phyloP scores from a whole-genome alignment of 2,888 invertebrate species.

The Troides aeacus region DNA sequence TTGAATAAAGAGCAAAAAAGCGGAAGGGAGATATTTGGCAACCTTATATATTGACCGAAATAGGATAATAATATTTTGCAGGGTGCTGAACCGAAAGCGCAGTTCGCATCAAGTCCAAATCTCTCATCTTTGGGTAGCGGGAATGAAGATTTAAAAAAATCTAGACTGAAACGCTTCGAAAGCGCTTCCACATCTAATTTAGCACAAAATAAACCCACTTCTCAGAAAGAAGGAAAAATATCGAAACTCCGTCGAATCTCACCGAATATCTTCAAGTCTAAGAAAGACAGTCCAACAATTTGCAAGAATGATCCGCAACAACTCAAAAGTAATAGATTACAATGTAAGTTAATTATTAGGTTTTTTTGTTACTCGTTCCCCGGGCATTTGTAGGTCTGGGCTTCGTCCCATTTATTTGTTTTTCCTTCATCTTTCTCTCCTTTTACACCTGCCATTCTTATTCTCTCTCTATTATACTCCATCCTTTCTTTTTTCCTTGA shows the following conservation, averaged over 20 bases:
- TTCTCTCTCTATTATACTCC: too few relatives aligned
- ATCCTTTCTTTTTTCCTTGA: too few relatives aligned
- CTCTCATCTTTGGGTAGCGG: constrained; percentile 47
- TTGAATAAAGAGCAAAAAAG: too few relatives aligned
- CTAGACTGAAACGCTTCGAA: constrained; percentile 51
- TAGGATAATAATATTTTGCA: constrained; percentile 38
- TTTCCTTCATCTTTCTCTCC: too few relatives aligned
- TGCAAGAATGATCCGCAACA: constrained; percentile 41
- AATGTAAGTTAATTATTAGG: constrained; percentile 45
- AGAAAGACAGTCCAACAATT: constrained; percentile 42
- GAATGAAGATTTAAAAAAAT: constrained; percentile 50
- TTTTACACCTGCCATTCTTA: too few relatives aligned
- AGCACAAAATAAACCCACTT: constrained; percentile 37
- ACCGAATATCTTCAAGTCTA: constrained; percentile 57
- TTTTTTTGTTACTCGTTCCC: too few relatives aligned
- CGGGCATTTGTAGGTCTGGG: too few relatives aligned
- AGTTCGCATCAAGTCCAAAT: constrained; percentile 70
- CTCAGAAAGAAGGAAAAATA: constrained; percentile 45
- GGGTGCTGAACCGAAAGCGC: constrained; percentile 57
- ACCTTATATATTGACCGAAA: too few relatives aligned
- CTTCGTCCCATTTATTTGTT: too few relatives aligned
- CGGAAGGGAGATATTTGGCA: too few relatives aligned
- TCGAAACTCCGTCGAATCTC: constrained; percentile 58
- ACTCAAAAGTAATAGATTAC: constrained; percentile 49
- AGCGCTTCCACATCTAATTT: constrained; percentile 64